Base-by-base conservation (phyloP, 2,797 vertebrate genomes). In the Crenichthys baileyi region DNA sequence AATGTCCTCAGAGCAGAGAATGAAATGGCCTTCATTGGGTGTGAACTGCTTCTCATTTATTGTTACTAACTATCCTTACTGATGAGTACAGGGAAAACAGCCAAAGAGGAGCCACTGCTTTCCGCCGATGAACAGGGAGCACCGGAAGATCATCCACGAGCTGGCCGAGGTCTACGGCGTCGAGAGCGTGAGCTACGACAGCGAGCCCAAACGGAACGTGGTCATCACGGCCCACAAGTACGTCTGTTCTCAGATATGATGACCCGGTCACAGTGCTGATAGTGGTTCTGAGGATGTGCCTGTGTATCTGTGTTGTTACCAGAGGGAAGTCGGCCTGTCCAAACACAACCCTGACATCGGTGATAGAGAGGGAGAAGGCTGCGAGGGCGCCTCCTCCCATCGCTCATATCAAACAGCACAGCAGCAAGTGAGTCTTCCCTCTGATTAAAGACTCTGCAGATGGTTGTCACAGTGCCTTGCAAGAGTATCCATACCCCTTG, bases 121-220 rank as follows among this genome's bases (percentile, higher is more conserved):
- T 88, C 97, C 97, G 7, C 97, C 98, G 16, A 99, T 99, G 98
- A 99, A 98, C 92, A 91, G 98, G 93, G 97, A 99, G 75, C 98
- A 98, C 83, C 96, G 98, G 53, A 96, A 96, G 88, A 94, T 99
- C 91, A 96, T 99, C 93, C 98, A 99, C 5, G 98, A 99, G 77
- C 93, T 99, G 85, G 97, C 98, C 50, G 98, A 99, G 80, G 96
- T 95, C 18, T 99, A 99, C 18, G 93, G 91, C 76, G 95, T 98
- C 81, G 98, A 99, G 87, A 99, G 98, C 29, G 93, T 98, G 93
- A 99, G 98, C 96, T 99, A 99, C 39, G 98, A 99, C 94, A 98
- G 95, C 48, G 98, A 99, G 86, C 98, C 98, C 53, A 99, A 99
- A 86, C 97, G 98, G 81, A 99, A 98, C 8, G 96, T 99, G 39